These are phyloP conservation scores for Pangasius mekongensis DNA, from an alignment of 2,797 vertebrate species.

Conservation along the genomic window DNA sequence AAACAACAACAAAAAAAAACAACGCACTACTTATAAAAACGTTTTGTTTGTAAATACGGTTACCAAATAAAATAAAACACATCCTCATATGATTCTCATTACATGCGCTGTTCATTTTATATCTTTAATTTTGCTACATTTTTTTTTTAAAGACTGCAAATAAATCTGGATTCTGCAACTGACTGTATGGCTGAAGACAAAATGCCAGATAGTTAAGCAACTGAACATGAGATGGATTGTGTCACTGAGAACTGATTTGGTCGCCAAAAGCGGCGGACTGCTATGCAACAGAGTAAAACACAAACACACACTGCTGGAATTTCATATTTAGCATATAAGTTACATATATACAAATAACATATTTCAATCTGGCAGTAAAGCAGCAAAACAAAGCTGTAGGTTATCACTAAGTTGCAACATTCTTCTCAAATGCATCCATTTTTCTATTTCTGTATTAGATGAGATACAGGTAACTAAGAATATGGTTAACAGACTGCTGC, in stretches of 20 bases:
- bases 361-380: no score
- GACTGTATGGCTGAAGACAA: constrained; percentile 1
- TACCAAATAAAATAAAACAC: neutral
- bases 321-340: neutral
- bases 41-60: neutral
- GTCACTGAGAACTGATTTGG: neutral
- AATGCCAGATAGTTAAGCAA: neutral
- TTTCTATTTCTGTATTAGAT: neutral
- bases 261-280: neutral
- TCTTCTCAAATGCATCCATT: neutral
- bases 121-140: neutral
- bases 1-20: no score
- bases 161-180: neutral
- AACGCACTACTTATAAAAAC: neutral
- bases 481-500: neutral
- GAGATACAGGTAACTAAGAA: neutral
- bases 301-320: neutral
- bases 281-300: constrained; percentile 1
- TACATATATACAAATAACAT: neutral
- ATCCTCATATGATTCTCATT: neutral
- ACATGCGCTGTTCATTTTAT: neutral
- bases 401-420: neutral
- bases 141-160: neutral
- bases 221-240: constrained; percentile 1
- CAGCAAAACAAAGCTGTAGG: neutral